Evolutionary conservation across 2,113 vertebrate genomes (phyloP).

Genomic region (Bombycilla garrulus): DNA sequence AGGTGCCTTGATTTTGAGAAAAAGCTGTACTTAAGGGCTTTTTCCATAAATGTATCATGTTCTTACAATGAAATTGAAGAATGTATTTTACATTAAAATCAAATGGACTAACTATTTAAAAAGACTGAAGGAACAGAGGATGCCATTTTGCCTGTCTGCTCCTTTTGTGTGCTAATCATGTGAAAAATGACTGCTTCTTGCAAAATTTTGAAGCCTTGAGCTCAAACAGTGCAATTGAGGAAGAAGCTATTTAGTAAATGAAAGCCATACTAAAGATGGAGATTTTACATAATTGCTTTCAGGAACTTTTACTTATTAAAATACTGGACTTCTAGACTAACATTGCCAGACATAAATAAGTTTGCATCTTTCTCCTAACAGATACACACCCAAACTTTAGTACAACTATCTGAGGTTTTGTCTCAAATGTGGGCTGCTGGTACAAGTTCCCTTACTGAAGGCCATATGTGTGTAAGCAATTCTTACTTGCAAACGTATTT

Average conservation of each 20-base stretch:
- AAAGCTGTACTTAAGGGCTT: background rate
- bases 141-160: conserved; percentile 22
- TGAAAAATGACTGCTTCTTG: conserved; percentile 13
- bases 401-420: background rate
- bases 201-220: background rate
- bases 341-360: background rate
- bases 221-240: background rate
- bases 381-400: background rate
- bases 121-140: background rate
- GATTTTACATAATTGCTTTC: background rate
- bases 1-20: background rate
- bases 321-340: background rate
- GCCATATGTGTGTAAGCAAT: background rate
- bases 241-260: background rate
- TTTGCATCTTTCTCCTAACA: background rate
- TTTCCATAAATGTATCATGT: background rate
- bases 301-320: background rate
- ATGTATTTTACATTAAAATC: background rate
- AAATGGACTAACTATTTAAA: conserved; percentile 12
- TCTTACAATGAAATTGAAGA: background rate
- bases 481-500: background rate
- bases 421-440: background rate
- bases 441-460: background rate
- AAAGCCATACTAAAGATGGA: background rate
- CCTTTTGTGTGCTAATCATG: conserved; percentile 13